Evolutionary conservation across 1,140 invertebrate species (phyloP), one percentile per base, ranked within the genome.

Genomic region (Steinernema feltiae): DNA sequence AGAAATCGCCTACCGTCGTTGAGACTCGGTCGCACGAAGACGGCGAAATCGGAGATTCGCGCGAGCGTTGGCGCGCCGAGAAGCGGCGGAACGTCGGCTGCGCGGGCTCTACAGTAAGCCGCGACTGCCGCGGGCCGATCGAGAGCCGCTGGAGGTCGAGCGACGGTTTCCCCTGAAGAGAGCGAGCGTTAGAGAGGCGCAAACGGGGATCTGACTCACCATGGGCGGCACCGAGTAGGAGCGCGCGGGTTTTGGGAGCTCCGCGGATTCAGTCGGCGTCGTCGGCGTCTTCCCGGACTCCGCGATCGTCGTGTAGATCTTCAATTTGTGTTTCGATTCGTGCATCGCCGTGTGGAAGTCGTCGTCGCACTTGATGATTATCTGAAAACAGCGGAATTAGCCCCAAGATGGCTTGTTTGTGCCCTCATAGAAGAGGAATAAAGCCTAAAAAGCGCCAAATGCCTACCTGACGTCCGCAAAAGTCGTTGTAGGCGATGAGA

Each of bases 221-320:
- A 29, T 30, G 69, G 80, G 80, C n/a, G 81, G 81, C 17, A 82
- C 81, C 1, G 81, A 83, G 17, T 82, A 81, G 2, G 82, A 83
- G 27, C 81, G 71, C 27, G 35, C 32, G 0, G 81, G 74, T 18
- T 70, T 29, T 78, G n/a, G 35, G 69, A 80, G 63, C 48, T 83
- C 77, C 69, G 78, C 81, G 21, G 80, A 77, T 7, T 81, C 82
- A n/a, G n/a, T n/a, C n/a, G n/a, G n/a, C 48, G 82, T 76, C 71
- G 75, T 81, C 32, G 69, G 53, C 53, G 24, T 63, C 53, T 63
- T 63, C 35, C 35, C 35, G 41, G 41, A 73, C 75, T 17, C 82
- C 81, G 18, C 27, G 75, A 29, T 15, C 15, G 3, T 63, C 24
- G 53, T 7, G 53, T 3, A 63, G 53, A 21, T n/a, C n/a, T n/a